phyloP scores from a whole-genome alignment of 2,888 invertebrate genomes.

The Trissolcus japonicus region DNA sequence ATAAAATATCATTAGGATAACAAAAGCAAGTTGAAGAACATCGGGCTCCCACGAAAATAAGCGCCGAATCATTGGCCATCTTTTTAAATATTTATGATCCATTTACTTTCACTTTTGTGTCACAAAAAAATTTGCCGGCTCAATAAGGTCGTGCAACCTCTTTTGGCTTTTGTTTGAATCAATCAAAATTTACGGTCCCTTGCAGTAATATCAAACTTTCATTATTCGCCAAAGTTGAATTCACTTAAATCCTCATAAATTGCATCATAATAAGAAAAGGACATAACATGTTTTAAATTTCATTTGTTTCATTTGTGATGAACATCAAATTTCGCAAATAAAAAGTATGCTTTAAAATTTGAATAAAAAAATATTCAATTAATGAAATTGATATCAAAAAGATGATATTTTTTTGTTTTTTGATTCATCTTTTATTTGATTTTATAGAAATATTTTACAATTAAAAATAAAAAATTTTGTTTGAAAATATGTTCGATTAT shows the following conservation, averaged over 20 bases:
- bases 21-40: conserved; percentile 1
- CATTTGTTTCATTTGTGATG: too few species aligned
- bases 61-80: conserved; percentile 11
- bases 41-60: conserved; percentile 2
- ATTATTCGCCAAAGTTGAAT: not conserved
- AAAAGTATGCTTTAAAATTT: too few species aligned
- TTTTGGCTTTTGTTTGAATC: conserved; percentile 1
- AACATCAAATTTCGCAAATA: too few species aligned
- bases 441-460: too few species aligned
- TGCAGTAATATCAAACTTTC: not conserved
- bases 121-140: not conserved
- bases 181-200: conserved; percentile 4
- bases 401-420: too few species aligned
- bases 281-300: not conserved
- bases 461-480: too few species aligned
- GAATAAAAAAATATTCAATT: too few species aligned
- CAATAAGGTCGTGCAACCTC: not conserved
- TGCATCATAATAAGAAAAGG: not conserved
- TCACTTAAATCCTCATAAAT: not conserved
- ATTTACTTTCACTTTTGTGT: conserved; percentile 19
- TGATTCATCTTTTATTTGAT: too few species aligned
- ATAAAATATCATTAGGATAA: conserved; percentile 2
- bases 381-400: too few species aligned
- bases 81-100: conserved; percentile 15
- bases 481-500: too few species aligned